Evolutionary conservation across 2,797 vertebrate genomes (phyloP).

Genomic region (Pangasius djambal): DNA sequence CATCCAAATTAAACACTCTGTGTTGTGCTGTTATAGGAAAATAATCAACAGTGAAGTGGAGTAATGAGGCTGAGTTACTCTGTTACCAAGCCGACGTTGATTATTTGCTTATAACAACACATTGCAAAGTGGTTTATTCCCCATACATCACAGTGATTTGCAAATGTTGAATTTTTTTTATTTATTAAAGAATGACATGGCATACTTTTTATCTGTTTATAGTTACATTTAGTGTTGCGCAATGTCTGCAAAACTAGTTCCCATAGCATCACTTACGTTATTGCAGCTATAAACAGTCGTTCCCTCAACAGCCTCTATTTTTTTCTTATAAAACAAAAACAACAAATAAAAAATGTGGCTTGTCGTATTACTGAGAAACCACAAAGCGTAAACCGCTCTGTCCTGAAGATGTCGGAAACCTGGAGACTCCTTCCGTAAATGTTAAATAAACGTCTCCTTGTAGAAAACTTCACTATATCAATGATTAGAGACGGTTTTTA

Average conservation of each 20-base stretch:
- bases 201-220: conserved; percentile 66
- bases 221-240: not conserved
- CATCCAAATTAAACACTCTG: not conserved
- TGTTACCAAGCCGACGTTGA: not conserved
- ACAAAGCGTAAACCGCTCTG: not conserved
- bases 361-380: not conserved
- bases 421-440: not conserved
- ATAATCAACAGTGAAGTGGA: not conserved
- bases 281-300: not conserved
- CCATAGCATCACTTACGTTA: not conserved
- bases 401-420: not conserved
- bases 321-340: no score
- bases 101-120: not conserved
- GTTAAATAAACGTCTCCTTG: not conserved
- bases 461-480: not conserved
- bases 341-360: no score
- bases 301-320: no score
- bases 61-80: not conserved
- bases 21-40: not conserved
- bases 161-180: conserved; percentile 32
- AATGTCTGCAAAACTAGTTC: not conserved
- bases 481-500: not conserved
- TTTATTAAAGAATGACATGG: conserved; percentile 65
- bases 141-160: no score
- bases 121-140: no score